Conservation (phyloP, 2,797 vertebrate species). For the Jordanella pulchra region DNA sequence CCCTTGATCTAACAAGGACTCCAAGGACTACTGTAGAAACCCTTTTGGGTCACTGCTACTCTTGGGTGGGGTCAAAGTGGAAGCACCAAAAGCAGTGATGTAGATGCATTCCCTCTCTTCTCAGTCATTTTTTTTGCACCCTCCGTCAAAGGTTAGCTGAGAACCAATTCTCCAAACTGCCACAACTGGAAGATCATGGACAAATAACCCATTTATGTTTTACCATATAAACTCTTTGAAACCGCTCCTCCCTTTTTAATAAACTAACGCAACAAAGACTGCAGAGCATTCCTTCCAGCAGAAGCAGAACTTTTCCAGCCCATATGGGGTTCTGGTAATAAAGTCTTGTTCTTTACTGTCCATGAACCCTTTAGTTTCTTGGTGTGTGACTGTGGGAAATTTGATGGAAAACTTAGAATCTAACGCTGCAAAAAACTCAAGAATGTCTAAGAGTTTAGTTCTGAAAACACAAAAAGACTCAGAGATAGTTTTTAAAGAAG, state of each 20-base stretch:
- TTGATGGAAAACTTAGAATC: neutral
- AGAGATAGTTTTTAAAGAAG: constrained; percentile 62
- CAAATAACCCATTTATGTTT: too few relatives aligned
- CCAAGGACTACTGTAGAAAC: neutral
- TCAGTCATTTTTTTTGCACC: neutral
- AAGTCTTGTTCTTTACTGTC: constrained; percentile 54
- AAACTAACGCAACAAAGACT: constrained; percentile 46
- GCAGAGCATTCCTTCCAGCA: constrained; percentile 57
- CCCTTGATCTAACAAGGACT: constrained; percentile 29
- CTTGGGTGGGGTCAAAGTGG: too few relatives aligned
- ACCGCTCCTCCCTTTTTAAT: neutral
- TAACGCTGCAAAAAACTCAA: neutral
- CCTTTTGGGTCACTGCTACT: too few relatives aligned
- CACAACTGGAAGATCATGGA: too few relatives aligned
- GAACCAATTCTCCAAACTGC: too few relatives aligned
- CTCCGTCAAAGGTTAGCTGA: neutral
- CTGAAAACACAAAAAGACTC: constrained; percentile 13
- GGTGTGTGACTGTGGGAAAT: constrained; percentile 11
- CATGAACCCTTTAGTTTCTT: constrained; percentile 25
- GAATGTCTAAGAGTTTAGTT: neutral
- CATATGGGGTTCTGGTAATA: constrained; percentile 40
- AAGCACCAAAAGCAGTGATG: neutral
- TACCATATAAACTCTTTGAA: neutral
- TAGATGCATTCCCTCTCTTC: neutral
- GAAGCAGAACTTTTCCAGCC: constrained; percentile 61